Conservation (phyloP, 2,113 vertebrate species). For the Syngnathus scovelli region DNA sequence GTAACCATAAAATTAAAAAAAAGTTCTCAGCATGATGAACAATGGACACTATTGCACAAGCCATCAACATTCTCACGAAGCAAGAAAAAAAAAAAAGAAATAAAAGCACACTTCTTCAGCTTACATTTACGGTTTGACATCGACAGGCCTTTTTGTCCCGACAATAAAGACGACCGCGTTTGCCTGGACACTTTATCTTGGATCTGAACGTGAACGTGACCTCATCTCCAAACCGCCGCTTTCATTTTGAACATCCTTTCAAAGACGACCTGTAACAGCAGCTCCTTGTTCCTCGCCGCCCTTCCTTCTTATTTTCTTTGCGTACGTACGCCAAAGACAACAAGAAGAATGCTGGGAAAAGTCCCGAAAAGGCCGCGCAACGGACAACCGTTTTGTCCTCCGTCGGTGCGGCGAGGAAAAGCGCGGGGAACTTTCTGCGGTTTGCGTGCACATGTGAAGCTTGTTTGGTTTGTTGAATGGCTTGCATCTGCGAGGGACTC, state of each 20-base stretch:
- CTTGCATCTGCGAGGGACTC: constrained; percentile 43
- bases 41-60: too few species aligned
- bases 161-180: constrained; percentile 5
- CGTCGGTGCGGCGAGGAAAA: constrained; percentile 17
- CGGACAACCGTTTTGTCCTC: constrained; percentile 19
- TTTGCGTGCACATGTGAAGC: constrained; percentile 29
- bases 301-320: constrained; percentile 17
- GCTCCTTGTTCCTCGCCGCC: constrained; percentile 25
- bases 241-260: constrained; percentile 14
- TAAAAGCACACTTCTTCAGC: not conserved
- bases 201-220: constrained; percentile 8
- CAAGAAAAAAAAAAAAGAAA: not conserved
- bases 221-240: constrained; percentile 21
- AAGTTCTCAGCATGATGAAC: too few species aligned
- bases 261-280: constrained; percentile 20
- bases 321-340: constrained; percentile 43
- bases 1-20: too few species aligned
- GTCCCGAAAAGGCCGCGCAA: constrained; percentile 12
- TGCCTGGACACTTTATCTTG: not conserved
- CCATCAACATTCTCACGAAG: not conserved
- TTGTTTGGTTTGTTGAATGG: constrained; percentile 16
- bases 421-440: constrained; percentile 40
- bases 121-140: not conserved
- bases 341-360: constrained; percentile 40
- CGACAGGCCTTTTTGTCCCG: not conserved